A percentile compares a stretch with the other conserved stretches of the same genome.
phyloP scores from a whole-genome alignment of 2,797 vertebrate species.

The Botia almorhae region DNA sequence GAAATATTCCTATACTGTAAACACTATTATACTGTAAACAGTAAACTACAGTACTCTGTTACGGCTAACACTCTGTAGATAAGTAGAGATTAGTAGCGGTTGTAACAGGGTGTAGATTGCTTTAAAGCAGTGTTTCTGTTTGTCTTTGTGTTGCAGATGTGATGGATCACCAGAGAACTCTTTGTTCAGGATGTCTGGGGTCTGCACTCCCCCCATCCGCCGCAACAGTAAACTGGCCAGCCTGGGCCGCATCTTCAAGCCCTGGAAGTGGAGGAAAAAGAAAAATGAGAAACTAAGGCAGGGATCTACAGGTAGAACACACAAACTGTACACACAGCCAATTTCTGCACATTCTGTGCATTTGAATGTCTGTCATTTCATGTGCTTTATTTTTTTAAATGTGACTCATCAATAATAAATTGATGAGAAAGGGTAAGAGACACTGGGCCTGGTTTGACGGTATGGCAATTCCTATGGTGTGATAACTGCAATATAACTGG shows the following conservation, averaged over 20 bases:
- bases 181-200: conserved; percentile 89
- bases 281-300: conserved; percentile 94
- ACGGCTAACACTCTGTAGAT: too few species aligned
- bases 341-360: too few species aligned
- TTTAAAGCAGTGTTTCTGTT: background rate
- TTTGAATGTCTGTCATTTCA: too few species aligned
- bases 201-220: conserved; percentile 89
- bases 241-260: conserved; percentile 96
- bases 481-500: too few species aligned
- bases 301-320: conserved; percentile 71
- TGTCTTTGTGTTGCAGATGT: conserved; percentile 77
- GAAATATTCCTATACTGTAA: background rate
- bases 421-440: too few species aligned
- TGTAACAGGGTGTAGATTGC: background rate
- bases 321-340: too few species aligned
- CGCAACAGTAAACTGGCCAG: conserved; percentile 95
- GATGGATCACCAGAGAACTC: conserved; percentile 89
- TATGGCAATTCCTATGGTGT: too few species aligned
- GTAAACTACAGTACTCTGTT: background rate
- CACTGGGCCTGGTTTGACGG: too few species aligned
- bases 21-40: background rate
- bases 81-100: background rate
- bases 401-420: too few species aligned
- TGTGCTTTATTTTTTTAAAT: too few species aligned
- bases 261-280: conserved; percentile 99